Percentiles rank a stretch among this genome's conserved stretches.
phyloP scores from a whole-genome alignment of 2,113 vertebrate genomes.

The Brachypodius melanocephalos region DNA sequence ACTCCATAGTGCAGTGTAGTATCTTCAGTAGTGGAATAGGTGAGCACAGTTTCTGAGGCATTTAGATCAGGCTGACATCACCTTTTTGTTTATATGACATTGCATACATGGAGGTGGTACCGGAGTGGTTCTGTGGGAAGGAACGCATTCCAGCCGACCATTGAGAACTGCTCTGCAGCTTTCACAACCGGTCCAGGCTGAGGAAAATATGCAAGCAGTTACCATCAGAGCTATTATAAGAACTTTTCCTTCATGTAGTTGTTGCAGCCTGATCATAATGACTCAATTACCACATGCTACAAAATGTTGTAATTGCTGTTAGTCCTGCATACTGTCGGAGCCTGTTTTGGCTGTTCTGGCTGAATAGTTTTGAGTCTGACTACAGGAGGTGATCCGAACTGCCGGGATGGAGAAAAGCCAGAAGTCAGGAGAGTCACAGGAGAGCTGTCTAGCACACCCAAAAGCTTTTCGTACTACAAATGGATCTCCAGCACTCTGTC shows the following conservation, averaged over 20 bases:
- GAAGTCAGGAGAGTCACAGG: not conserved
- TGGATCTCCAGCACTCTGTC: not conserved
- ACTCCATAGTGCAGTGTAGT: fast-evolving
- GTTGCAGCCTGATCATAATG: not conserved
- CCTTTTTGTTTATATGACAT: not conserved
- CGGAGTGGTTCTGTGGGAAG: not conserved
- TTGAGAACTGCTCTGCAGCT: not conserved
- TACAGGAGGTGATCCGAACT: not conserved
- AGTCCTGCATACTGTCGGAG: not conserved
- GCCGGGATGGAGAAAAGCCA: not conserved
- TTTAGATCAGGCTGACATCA: not conserved
- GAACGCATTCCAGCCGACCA: fast-evolving
- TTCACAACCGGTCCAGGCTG: not conserved
- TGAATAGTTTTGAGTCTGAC: not conserved
- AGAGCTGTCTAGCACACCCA: not conserved
- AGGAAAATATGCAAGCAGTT: not conserved
- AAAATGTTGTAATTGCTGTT: slow-evolving; percentile 1
- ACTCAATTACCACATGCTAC: slow-evolving; percentile 13
- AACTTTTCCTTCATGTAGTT: not conserved
- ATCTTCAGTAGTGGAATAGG: not conserved
- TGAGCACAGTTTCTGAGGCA: not conserved
- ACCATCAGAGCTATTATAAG: not conserved
- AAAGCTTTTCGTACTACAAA: not conserved
- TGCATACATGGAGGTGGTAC: not conserved
- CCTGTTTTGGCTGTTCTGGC: not conserved